A percentile compares a stretch with the other conserved stretches of the same genome.
These are phyloP conservation scores for Brachyistius frenatus DNA, from an alignment of 2,113 vertebrate species.

Conservation along the genomic window DNA sequence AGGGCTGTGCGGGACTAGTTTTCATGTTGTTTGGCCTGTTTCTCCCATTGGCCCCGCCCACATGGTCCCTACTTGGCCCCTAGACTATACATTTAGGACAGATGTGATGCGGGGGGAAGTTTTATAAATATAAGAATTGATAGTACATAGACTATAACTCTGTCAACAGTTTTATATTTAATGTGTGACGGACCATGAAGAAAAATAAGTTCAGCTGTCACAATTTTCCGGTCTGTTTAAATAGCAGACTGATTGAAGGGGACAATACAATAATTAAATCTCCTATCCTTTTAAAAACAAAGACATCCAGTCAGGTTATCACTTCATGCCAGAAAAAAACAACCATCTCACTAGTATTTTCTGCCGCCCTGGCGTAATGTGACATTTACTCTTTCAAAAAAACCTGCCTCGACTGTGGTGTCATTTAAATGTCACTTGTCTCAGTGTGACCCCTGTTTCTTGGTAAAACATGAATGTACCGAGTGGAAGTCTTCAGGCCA, in stretches of 20 bases:
- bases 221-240: not conserved
- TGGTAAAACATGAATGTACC: constrained; percentile 45
- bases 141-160: too few relatives aligned
- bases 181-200: not conserved
- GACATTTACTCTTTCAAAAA: constrained; percentile 65
- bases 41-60: too few relatives aligned
- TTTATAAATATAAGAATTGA: too few relatives aligned
- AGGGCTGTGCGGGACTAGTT: too few relatives aligned
- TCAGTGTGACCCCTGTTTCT: constrained; percentile 40
- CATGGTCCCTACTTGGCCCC: too few relatives aligned
- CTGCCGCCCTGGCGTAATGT: constrained; percentile 32
- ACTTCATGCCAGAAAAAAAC: not conserved
- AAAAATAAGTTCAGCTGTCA: not conserved
- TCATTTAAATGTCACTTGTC: constrained; percentile 73
- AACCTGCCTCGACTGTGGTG: constrained; percentile 41
- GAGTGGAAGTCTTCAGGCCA: constrained; percentile 50
- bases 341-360: constrained; percentile 37
- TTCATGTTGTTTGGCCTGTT: too few relatives aligned
- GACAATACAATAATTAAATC: not conserved
- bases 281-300: not conserved
- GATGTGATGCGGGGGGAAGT: too few relatives aligned
- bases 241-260: not conserved
- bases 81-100: too few relatives aligned
- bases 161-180: too few relatives aligned
- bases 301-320: not conserved